Base-by-base conservation (phyloP, 1,140 invertebrate genomes). In the Drosophila rufa region DNA sequence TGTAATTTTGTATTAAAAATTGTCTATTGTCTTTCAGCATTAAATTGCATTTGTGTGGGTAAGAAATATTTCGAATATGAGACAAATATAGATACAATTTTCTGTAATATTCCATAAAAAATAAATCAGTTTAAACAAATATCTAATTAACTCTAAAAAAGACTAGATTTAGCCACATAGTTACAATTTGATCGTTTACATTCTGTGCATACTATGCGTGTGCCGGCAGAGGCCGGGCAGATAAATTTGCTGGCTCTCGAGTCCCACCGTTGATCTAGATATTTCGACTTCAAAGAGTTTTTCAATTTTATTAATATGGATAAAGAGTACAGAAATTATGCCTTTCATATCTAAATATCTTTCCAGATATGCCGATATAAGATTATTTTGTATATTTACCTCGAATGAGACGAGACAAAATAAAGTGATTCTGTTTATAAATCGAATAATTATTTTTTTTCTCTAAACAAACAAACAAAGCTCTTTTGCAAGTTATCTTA, bases 401-500 rank as follows among this genome's bases (percentile, higher is more conserved):
- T 55, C 1, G 0, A 4, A 15, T 33, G 30, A 33, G 30, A 8
- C 30, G 7, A 4, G 17, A 9, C 19, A 53, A 9, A 55, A 55
- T 0, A 0, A 12, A 4, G 4, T 9, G 22, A 15, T 38, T 33
- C 33, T 38, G 17, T 15, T 15, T 55, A 55, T 38, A 15, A 22
- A 38, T 38, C 8, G 7, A 55, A 38, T 22, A 22, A 22, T 22
- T 22, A 19, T 22, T 22, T 22, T 22, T 22, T 22, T 22, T 22
- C 19, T 22, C 19, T 22, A 9, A 38, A 19, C 2, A 38, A 12
- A 27, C 46, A 48, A 25, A 25, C 22, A 36, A 17, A 0, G 4
- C 15, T 7, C 4, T 15, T 51, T 36, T 55, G 33, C 51, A 9
- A 38, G 17, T 22, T 55, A 55, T 55, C 51, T 55, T 55, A 55